Evolutionary conservation across 53 echinoderm and acorn worm species (phyloP).

Genomic region (Temnopleurus reevesii): DNA sequence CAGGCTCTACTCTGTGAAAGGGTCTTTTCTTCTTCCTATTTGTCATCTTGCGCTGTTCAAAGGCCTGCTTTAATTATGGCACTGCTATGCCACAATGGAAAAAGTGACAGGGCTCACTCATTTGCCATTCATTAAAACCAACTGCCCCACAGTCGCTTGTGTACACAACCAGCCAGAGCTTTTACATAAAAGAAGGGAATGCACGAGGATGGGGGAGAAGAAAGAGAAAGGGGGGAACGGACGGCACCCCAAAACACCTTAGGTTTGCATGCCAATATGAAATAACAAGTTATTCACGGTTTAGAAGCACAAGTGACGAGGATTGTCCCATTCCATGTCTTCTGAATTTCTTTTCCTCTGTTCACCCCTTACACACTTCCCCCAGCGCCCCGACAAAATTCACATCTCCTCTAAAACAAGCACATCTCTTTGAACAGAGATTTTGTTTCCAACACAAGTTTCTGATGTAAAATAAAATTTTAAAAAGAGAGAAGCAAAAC

Average conservation of each 20-base stretch:
- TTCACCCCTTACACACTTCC: background rate
- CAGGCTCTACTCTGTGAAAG: constrained; percentile 21
- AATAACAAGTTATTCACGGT: constrained; percentile 23
- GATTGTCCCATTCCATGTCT: background rate
- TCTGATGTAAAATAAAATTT: background rate
- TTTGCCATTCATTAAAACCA: constrained; percentile 58
- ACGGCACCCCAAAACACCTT: constrained; percentile 43
- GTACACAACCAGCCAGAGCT: constrained; percentile 48
- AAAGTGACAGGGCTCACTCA: constrained; percentile 54
- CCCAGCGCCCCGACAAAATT: background rate
- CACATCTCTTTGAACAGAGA: background rate
- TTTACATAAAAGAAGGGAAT: constrained; percentile 5
- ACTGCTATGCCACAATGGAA: constrained; percentile 25
- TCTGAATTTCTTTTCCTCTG: background rate
- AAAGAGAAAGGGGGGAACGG: background rate
- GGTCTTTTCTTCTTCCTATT: constrained; percentile 42
- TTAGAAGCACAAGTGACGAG: background rate
- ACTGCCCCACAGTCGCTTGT: constrained; percentile 27
- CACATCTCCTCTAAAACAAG: constrained; percentile 13
- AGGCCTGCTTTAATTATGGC: constrained; percentile 51
- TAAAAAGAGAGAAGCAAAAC: too few species aligned
- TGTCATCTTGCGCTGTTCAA: constrained; percentile 31
- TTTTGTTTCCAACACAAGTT: constrained; percentile 3
- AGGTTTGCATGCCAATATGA: constrained; percentile 45
- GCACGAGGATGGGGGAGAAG: background rate